These are phyloP conservation scores for Cyprinodon diabolis DNA, from an alignment of 2,797 vertebrate genomes.

Conservation along the genomic window DNA sequence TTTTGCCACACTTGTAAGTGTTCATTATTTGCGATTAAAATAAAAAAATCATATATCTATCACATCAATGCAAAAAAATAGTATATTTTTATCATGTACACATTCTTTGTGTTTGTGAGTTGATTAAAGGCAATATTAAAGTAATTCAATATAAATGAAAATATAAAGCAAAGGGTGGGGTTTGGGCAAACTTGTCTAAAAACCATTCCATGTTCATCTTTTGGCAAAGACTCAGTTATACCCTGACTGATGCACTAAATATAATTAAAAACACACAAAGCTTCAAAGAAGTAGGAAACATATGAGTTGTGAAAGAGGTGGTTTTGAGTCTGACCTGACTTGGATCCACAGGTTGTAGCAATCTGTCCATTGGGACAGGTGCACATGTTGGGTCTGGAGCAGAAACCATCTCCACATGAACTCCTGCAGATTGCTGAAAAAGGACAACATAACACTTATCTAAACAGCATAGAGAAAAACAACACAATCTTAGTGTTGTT, in stretches of 20 bases:
- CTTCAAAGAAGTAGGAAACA: slow-evolving; percentile 16
- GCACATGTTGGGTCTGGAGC: slow-evolving; percentile 99
- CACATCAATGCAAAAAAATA: slow-evolving; percentile 4
- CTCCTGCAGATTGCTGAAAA: slow-evolving; percentile 94
- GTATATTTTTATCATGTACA: slow-evolving; percentile 37
- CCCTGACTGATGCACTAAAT: slow-evolving; percentile 10
- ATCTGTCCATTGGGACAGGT: slow-evolving; percentile 96
- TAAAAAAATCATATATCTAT: not conserved
- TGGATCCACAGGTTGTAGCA: slow-evolving; percentile 93
- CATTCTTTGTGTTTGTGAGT: slow-evolving; percentile 32
- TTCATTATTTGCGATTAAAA: not conserved
- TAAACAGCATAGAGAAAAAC: slow-evolving; percentile 42
- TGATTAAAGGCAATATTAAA: slow-evolving; percentile 39
- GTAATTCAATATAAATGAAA: slow-evolving; percentile 7
- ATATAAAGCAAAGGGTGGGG: slow-evolving; percentile 32
- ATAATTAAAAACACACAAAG: slow-evolving; percentile 19
- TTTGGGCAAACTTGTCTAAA: slow-evolving; percentile 14
- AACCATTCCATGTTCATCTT: slow-evolving; percentile 43
- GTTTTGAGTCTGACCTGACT: slow-evolving; percentile 85
- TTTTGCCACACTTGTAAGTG: slow-evolving; percentile 10
- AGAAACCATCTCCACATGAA: slow-evolving; percentile 98
- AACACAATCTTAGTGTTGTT: slow-evolving; percentile 9
- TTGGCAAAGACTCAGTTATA: slow-evolving; percentile 22
- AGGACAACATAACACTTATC: slow-evolving; percentile 37
- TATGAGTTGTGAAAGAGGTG: slow-evolving; percentile 10